Evolutionary conservation across 2,888 invertebrate genomes (phyloP).

Genomic region (Himalopsyche kuldschensis): DNA sequence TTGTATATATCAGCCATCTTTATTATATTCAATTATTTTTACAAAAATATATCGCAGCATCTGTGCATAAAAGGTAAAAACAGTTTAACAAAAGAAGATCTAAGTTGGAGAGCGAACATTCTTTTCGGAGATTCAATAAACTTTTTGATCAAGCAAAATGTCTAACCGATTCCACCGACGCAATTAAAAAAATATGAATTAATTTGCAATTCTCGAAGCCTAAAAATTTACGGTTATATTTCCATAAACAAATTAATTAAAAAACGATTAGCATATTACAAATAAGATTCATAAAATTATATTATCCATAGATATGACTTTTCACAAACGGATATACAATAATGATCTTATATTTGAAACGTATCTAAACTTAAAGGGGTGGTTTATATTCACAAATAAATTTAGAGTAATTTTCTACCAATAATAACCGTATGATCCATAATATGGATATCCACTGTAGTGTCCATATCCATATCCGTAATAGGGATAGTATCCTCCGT

Average conservation of each 20-base stretch:
- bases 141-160: neutral
- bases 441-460: conserved; percentile 40
- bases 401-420: conserved; percentile 7
- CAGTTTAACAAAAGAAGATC: neutral
- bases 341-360: too few species aligned
- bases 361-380: too few species aligned
- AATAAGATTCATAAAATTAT: too few species aligned
- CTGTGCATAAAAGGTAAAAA: neutral
- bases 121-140: neutral
- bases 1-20: neutral
- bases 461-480: conserved; percentile 43
- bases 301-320: too few species aligned
- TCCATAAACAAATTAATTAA: too few species aligned
- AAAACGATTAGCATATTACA: too few species aligned
- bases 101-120: neutral
- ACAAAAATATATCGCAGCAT: neutral
- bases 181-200: neutral
- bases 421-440: conserved; percentile 40
- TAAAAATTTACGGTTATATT: neutral
- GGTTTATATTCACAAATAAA: too few species aligned
- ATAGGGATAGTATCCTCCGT: conserved; percentile 39
- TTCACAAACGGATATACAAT: too few species aligned
- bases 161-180: neutral
- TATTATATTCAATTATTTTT: neutral
- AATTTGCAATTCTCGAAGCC: neutral